Evolutionary conservation across 2,113 vertebrate species (phyloP).

Genomic region (Lepisosteus oculatus): DNA sequence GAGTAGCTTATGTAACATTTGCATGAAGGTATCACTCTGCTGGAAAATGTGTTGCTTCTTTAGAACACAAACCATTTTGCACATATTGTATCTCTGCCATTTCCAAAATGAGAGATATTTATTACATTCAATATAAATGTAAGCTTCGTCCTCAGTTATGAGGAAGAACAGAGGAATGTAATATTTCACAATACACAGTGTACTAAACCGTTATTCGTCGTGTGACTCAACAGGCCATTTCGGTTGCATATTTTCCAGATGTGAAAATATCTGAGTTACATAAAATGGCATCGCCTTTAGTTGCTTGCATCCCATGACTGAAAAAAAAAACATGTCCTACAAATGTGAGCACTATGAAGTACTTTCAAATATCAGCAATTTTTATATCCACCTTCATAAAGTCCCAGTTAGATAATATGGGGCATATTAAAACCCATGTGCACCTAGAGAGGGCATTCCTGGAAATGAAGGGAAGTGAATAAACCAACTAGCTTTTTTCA

Average conservation of each 20-base stretch:
- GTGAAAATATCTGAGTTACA: neutral
- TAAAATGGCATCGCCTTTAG: neutral
- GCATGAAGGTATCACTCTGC: too few species aligned
- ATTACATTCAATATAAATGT: neutral
- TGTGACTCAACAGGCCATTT: neutral
- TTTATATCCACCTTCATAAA: neutral
- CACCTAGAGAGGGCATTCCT: neutral
- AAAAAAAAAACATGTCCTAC: neutral
- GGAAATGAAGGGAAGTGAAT: neutral
- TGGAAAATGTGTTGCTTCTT: neutral
- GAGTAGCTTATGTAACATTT: too few species aligned
- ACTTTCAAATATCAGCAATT: neutral
- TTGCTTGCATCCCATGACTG: neutral
- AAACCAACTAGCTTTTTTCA: neutral
- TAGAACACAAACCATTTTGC: constrained; percentile 10
- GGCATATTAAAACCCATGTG: too few species aligned
- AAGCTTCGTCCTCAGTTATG: neutral
- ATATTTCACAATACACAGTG: neutral
- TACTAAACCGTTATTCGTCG: neutral
- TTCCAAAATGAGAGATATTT: neutral
- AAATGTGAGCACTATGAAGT: neutral
- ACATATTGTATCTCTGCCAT: neutral
- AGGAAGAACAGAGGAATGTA: neutral
- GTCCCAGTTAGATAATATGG: too few species aligned
- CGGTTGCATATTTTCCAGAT: constrained; percentile 3